These are phyloP conservation scores for Ephestia elutella DNA, from an alignment of 1,140 invertebrate genomes.

Conservation along the genomic window DNA sequence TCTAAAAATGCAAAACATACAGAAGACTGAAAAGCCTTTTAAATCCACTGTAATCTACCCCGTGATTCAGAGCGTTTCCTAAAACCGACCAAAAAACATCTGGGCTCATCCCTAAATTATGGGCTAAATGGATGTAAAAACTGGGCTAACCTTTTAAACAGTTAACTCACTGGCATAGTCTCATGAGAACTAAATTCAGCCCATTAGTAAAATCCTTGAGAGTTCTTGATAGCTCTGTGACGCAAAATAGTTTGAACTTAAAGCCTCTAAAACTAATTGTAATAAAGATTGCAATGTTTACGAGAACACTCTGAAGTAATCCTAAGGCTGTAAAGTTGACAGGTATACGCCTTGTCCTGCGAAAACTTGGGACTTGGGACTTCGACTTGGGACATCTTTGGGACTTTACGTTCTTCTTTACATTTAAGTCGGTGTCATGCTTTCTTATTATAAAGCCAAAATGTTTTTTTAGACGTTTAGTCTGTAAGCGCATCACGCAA, in stretches of 20 bases:
- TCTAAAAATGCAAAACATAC: too few species aligned
- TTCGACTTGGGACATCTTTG: too few species aligned
- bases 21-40: too few species aligned
- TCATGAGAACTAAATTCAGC: not conserved
- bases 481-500: too few species aligned
- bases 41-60: too few species aligned
- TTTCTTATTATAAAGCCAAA: too few species aligned
- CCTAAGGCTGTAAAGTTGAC: not conserved
- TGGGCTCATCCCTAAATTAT: not conserved
- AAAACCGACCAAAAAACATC: not conserved
- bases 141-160: not conserved
- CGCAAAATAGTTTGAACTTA: constrained; percentile 27
- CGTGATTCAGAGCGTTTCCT: not conserved
- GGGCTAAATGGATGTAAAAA: not conserved
- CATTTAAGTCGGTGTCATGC: too few species aligned
- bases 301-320: not conserved
- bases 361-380: too few species aligned
- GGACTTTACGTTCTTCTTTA: too few species aligned
- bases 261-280: constrained; percentile 5
- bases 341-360: too few species aligned
- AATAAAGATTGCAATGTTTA: constrained; percentile 4
- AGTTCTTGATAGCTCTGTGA: constrained; percentile 26
- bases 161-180: not conserved
- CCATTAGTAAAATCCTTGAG: constrained; percentile 21
- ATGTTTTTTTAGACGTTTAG: too few species aligned